Evolutionary conservation across 2,888 invertebrate genomes (phyloP).

Genomic region (Eupsilia transversa): DNA sequence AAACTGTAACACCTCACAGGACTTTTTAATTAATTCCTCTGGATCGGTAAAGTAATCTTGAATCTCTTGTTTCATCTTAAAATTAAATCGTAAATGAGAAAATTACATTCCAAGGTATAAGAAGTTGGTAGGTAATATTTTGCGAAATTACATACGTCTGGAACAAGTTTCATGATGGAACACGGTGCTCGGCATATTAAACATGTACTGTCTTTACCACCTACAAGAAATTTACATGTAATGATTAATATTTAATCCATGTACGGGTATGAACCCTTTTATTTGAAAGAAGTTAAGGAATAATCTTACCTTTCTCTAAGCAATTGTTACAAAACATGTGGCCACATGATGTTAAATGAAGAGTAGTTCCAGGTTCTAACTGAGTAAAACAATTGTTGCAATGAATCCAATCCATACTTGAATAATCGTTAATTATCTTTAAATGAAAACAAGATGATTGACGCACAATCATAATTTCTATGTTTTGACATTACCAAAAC

Average conservation of each 20-base stretch:
- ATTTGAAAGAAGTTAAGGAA: background rate
- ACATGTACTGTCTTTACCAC: constrained; percentile 84
- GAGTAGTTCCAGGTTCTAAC: constrained; percentile 84
- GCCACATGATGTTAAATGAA: constrained; percentile 89
- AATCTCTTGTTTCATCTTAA: constrained; percentile 88
- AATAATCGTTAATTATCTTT: constrained; percentile 38
- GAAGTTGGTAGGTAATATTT: constrained; percentile 35
- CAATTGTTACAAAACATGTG: constrained; percentile 90
- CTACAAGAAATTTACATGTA: constrained; percentile 69
- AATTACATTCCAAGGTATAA: constrained; percentile 52
- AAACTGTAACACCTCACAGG: constrained; percentile 87
- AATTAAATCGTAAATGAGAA: constrained; percentile 58
- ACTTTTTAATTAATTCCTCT: constrained; percentile 87
- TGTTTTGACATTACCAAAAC: constrained; percentile 39
- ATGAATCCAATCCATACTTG: constrained; percentile 89
- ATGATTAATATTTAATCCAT: constrained; percentile 11
- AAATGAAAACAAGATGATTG: constrained; percentile 32
- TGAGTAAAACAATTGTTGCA: constrained; percentile 89
- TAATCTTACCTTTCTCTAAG: constrained; percentile 80
- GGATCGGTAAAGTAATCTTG: constrained; percentile 90
- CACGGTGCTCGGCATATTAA: constrained; percentile 86
- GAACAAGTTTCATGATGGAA: constrained; percentile 86
- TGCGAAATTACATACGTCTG: constrained; percentile 80
- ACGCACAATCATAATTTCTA: constrained; percentile 42
- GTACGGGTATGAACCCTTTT: constrained; percentile 4